phyloP scores from a whole-genome alignment of 2,113 vertebrate species.

The Microtus pennsylvanicus region DNA sequence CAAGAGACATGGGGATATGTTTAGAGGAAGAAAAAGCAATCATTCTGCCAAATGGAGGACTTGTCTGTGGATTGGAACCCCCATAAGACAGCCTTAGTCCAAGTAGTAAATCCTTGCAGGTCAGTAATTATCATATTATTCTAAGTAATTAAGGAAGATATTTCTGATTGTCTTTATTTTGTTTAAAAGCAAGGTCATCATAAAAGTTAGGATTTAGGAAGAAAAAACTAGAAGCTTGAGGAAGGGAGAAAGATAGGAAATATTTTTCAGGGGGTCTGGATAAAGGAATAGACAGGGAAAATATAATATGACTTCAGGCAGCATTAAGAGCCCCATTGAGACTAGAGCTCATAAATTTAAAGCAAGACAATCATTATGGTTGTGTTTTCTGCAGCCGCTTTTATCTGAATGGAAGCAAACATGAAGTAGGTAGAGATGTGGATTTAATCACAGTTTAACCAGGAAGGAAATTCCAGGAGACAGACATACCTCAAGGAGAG shows the following conservation, averaged over 20 bases:
- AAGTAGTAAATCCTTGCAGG: not conserved
- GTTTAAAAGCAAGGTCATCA: constrained; percentile 30
- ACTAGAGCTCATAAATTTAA: constrained; percentile 63
- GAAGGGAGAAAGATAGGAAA: constrained; percentile 51
- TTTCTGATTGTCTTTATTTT: constrained; percentile 52
- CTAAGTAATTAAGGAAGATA: not conserved
- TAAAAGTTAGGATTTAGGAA: not conserved
- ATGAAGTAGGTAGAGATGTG: not conserved
- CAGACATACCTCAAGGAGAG: not conserved
- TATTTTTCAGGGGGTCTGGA: constrained; percentile 52
- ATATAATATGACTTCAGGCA: constrained; percentile 61
- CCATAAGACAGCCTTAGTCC: not conserved
- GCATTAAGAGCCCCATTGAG: constrained; percentile 54
- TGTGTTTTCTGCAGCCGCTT: constrained; percentile 50
- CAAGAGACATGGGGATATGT: not conserved
- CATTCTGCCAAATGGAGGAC: not conserved
- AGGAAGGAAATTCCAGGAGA: constrained; percentile 22
- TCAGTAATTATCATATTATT: not conserved
- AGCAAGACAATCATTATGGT: constrained; percentile 9
- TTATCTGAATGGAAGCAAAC: constrained; percentile 1
- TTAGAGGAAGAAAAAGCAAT: not conserved
- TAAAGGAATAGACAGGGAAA: constrained; percentile 58
- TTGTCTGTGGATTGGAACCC: not conserved
- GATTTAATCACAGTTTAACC: constrained; percentile 28
- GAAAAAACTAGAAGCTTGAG: constrained; percentile 22